Conservation (phyloP, 2,888 invertebrate species). For the Eupithecia subfuscata region DNA sequence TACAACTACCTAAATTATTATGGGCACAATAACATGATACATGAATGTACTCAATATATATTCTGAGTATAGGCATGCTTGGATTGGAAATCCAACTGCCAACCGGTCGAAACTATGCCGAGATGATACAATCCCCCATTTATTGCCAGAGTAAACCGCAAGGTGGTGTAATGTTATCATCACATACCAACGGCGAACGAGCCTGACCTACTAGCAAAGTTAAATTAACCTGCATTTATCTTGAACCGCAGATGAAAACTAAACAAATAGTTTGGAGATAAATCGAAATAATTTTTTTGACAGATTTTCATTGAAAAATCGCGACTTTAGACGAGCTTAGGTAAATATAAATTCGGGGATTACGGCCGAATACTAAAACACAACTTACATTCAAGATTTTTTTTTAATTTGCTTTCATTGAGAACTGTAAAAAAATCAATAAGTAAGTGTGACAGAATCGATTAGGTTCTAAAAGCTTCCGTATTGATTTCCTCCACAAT, state of each 20-base stretch:
- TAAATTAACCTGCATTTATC: background rate
- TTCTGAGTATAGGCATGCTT: background rate
- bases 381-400: too few relatives aligned
- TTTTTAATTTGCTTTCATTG: too few relatives aligned
- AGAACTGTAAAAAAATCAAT: too few relatives aligned
- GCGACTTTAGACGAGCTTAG: too few relatives aligned
- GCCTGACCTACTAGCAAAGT: conserved; percentile 2
- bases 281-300: too few relatives aligned
- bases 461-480: background rate
- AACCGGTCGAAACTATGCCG: conserved; percentile 32
- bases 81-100: conserved; percentile 1
- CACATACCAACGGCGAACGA: conserved; percentile 13
- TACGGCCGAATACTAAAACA: too few relatives aligned
- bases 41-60: conserved; percentile 12
- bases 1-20: background rate
- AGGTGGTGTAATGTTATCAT: conserved; percentile 22
- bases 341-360: too few relatives aligned
- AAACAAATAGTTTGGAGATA: background rate
- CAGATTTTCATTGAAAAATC: too few relatives aligned
- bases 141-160: conserved; percentile 16
- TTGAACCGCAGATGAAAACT: background rate
- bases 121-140: conserved; percentile 28
- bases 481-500: background rate
- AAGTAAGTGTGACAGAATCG: background rate
- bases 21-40: conserved; percentile 5